Conservation (phyloP, 1,140 invertebrate genomes). For the Dinoponera quadriceps region DNA sequence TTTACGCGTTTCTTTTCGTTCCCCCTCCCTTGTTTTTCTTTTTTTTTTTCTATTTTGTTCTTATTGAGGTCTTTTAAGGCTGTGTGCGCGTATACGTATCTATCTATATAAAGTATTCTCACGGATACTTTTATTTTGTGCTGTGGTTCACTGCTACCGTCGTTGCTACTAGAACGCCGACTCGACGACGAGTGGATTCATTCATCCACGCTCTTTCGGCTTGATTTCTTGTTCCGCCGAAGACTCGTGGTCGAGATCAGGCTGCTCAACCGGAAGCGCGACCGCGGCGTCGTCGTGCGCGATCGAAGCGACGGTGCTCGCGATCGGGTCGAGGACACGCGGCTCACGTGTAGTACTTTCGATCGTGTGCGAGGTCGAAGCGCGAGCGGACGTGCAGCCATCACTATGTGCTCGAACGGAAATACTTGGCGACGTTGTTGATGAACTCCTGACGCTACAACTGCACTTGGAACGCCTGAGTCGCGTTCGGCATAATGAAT, state of each 20-base stretch:
- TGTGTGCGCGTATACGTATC: conserved; percentile 66
- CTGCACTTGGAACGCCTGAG: conserved; percentile 89
- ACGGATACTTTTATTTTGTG: conserved; percentile 61
- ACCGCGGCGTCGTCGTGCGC: too few species aligned
- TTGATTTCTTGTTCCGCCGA: not conserved
- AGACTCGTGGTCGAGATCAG: not conserved
- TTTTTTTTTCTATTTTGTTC: conserved; percentile 7
- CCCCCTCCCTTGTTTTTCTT: not conserved
- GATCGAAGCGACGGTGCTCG: not conserved
- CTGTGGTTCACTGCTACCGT: conserved; percentile 52
- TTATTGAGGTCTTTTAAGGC: conserved; percentile 62
- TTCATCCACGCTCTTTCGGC: not conserved
- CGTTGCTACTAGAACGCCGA: conserved; percentile 57
- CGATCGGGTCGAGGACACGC: not conserved
- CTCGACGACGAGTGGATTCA: conserved; percentile 18
- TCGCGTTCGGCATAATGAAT: conserved; percentile 84
- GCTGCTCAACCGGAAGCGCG: not conserved
- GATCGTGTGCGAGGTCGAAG: conserved; percentile 52
- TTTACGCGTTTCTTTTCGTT: conserved; percentile 36
- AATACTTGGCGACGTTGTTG: conserved; percentile 81
- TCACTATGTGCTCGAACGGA: conserved; percentile 79
- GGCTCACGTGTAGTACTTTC: conserved; percentile 65
- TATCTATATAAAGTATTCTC: conserved; percentile 60
- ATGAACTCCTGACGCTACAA: conserved; percentile 86
- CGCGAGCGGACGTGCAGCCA: conserved; percentile 46